Conservation (phyloP, 2,888 invertebrate genomes). For the Copidosoma aretas region DNA sequence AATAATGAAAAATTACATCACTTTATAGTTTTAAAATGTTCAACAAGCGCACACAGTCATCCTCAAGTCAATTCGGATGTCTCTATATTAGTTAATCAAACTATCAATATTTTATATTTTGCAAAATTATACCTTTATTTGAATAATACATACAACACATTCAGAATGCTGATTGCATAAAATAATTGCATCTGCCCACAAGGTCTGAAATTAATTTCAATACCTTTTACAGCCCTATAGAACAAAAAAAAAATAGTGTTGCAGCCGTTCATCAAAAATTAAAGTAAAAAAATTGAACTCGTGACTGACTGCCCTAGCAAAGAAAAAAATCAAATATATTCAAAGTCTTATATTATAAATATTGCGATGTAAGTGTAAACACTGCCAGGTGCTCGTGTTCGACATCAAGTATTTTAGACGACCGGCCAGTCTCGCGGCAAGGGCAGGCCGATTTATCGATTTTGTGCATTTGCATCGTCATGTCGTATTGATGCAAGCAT, state of each 20-base stretch:
- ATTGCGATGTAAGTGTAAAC: conserved; percentile 39
- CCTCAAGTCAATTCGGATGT: background rate
- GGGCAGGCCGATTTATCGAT: conserved; percentile 23
- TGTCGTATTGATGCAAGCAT: conserved; percentile 37
- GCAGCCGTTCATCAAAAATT: conserved; percentile 8
- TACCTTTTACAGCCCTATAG: conserved; percentile 37
- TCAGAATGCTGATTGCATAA: too few relatives aligned
- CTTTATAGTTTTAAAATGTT: conserved; percentile 14
- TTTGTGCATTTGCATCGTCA: conserved; percentile 12
- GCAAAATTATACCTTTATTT: too few relatives aligned
- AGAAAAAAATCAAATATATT: conserved; percentile 5
- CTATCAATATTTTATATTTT: background rate
- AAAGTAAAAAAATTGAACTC: conserved; percentile 12
- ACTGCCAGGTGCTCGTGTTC: conserved; percentile 37
- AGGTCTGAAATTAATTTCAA: conserved; percentile 35
- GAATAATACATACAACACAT: too few relatives aligned
- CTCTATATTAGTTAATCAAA: background rate
- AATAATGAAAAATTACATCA: conserved; percentile 14
- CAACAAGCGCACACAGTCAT: conserved; percentile 2
- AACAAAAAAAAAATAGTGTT: conserved; percentile 2
- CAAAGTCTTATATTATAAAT: conserved; percentile 12
- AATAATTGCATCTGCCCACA: background rate
- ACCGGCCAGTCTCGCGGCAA: conserved; percentile 27
- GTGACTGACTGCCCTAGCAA: conserved; percentile 37
- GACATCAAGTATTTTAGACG: conserved; percentile 12